Evolutionary conservation across 2,113 vertebrate genomes (phyloP), one percentile per base, ranked within the genome.

Genomic region (Takifugu bimaculatus): DNA sequence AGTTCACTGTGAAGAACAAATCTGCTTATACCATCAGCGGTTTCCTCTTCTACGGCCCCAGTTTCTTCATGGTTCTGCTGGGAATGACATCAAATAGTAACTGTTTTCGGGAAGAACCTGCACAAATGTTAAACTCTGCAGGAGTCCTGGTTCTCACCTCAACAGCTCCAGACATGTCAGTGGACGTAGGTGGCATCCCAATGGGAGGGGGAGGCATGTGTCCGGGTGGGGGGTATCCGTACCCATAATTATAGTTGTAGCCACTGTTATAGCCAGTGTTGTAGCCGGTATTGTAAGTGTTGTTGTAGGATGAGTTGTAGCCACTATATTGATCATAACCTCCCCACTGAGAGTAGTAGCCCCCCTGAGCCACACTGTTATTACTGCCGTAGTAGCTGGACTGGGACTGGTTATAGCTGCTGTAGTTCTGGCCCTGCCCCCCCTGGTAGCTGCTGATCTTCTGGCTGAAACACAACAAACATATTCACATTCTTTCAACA

Each of bases 381-480:
- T 91, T 78, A 75, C 32, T 90, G 85, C 60, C 91, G 0, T 92
- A 94, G 78, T 93, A 92, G 47, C 44, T 57, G 2, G 82, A 54
- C 74, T 87, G 88, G 28, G 90, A 72, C 60, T 88, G 90, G 58
- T 68, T 88, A 77, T 91, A 91, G 79, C 50, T 90, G 75, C 74
- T 77, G 71, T 90, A 91, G 13, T 78, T 92, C 78, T 93, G 92
- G 0, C 78, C 85, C 70, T 91, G 92, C 75, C 79, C 57, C 2
- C 72, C 85, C n/a, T 90, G 92, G 86, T 87, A 93, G 85, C 49
- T 89, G 83, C 80, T 93, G 77, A 91, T 87, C 72, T 95, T 95
- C 73, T 88, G 74, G 86, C 91, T 81, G 68, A 4, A 85, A 85
- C 2, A 72, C 14, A 45, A 60, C 5, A 55, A 55, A 56, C 1